Conservation (phyloP, 1,140 invertebrate genomes). For the Bombus impatiens region DNA sequence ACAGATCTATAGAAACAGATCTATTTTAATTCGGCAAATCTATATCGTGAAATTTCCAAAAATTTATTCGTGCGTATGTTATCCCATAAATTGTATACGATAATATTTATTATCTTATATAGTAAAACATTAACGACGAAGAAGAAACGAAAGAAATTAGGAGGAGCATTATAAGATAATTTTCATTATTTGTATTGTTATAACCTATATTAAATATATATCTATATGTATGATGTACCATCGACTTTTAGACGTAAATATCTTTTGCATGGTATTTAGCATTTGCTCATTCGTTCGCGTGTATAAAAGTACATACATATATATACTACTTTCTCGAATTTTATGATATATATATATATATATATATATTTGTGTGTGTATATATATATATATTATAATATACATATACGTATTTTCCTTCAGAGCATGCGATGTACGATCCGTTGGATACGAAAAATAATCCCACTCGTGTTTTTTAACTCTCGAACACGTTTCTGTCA, state of each 20-base stretch:
- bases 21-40: neutral
- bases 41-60: neutral
- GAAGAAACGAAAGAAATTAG: neutral
- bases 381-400: neutral
- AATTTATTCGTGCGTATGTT: neutral
- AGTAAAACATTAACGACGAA: neutral
- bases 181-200: neutral
- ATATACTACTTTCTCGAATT: slow-evolving; percentile 25
- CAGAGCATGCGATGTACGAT: slow-evolving; percentile 60
- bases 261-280: slow-evolving; percentile 58
- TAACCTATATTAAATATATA: neutral
- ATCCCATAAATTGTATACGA: neutral
- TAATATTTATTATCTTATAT: slow-evolving; percentile 18
- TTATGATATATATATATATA: slow-evolving; percentile 2
- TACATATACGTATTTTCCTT: slow-evolving; percentile 49
- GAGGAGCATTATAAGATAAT: neutral
- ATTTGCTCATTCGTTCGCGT: slow-evolving; percentile 33
- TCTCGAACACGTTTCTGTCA: slow-evolving; percentile 41
- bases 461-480: slow-evolving; percentile 36
- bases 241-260: slow-evolving; percentile 34
- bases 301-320: slow-evolving; percentile 37
- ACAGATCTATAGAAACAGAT: neutral
- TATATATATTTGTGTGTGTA: neutral
- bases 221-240: slow-evolving; percentile 19
- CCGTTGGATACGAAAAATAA: slow-evolving; percentile 38